Percentiles rank a stretch among this genome's conserved stretches.
These are phyloP conservation scores for Ganaspis brasiliensis DNA, from an alignment of 2,888 invertebrate genomes.

Conservation along the genomic window DNA sequence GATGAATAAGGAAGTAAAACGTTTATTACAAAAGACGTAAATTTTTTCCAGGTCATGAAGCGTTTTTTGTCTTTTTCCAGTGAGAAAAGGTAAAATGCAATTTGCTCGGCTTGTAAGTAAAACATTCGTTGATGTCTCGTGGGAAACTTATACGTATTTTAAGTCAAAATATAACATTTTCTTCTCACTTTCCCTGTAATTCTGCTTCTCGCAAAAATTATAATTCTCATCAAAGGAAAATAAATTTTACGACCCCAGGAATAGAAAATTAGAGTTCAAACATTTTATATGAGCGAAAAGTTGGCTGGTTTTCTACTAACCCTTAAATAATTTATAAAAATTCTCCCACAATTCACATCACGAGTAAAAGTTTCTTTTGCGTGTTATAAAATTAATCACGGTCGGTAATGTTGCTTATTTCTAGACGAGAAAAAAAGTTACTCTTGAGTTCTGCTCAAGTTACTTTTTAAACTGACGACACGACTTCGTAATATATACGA, in stretches of 20 bases:
- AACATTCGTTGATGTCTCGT: neutral
- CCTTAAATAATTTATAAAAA: neutral
- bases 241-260: neutral
- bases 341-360: neutral
- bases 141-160: constrained; percentile 26
- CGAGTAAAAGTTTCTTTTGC: neutral
- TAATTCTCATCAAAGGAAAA: neutral
- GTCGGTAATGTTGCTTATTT: neutral
- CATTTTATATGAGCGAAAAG: too few relatives aligned
- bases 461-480: constrained; percentile 1
- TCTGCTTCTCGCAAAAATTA: neutral
- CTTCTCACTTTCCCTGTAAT: neutral
- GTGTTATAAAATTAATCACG: constrained; percentile 7
- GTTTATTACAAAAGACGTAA: constrained; percentile 10
- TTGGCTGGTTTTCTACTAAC: neutral
- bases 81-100: constrained; percentile 14
- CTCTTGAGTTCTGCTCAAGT: constrained; percentile 17
- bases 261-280: too few relatives aligned
- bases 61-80: constrained; percentile 2
- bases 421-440: neutral
- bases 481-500: constrained; percentile 16
- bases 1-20: neutral
- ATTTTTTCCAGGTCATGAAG: constrained; percentile 4
- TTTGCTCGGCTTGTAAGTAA: constrained; percentile 6
- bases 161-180: constrained; percentile 9